Base-by-base conservation (phyloP, 2,113 vertebrate species). In the Indri indri region DNA sequence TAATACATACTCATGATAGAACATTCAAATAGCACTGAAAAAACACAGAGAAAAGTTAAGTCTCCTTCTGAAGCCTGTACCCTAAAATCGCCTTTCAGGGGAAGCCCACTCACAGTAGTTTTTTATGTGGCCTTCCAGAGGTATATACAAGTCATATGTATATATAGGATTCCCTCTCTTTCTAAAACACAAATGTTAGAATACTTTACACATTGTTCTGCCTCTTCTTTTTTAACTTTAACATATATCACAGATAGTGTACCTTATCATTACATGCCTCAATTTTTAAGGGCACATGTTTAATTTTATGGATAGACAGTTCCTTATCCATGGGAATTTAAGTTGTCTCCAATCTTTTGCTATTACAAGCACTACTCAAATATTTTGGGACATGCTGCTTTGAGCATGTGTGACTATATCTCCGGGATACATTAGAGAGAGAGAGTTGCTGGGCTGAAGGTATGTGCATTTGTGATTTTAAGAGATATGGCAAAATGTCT, bases 271-370 rank as follows among this genome's bases (percentile, higher is more conserved):
- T 37, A 52, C 8, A 30, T 68, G 50, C 12, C 14, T 87, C 20
- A 70, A 79, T 83, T 88, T 81, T 93, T 95, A 88, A 96, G 70
- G 22, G 23, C 32, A 52, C 4, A 20, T 40, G 59, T 87, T 93
- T 83, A n/a, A 66, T 57, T 96, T 88, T 84, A 79, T 87, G 40
- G 57, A 32, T 68, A 83, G 17, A 87, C 34, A 40, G 54, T 68
- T 42, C 42, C 79, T 47, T 71, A 59, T 22, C 70, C 8, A 85
- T 66, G 37, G 10, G 7, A 66, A 80, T 85, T 71, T 93, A 77
- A 42, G 2, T 70, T 93, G 42, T 65, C 81, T 91, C 52, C 59
- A 66, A 6, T 37, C 22, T 52, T 81, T 85, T 42, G 32, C 71
- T 81, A 57, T 81, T 93, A 61, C 2, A 68, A n/a, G 42, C 22